Percentiles rank a stretch among this genome's conserved stretches.
Conservation (phyloP, 1,140 invertebrate genomes). For the Bombyx mandarina region DNA sequence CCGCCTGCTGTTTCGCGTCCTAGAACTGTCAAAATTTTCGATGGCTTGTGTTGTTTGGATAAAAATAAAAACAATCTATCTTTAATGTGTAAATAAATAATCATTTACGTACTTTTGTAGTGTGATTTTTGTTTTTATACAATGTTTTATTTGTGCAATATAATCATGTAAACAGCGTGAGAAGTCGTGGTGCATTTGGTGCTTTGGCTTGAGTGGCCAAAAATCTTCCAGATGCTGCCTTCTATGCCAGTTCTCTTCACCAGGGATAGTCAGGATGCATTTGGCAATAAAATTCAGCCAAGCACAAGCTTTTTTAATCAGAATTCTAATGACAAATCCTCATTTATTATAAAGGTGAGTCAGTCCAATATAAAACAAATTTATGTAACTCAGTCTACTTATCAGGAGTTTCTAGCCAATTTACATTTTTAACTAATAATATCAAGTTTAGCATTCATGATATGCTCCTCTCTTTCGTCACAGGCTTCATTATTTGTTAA, state of each 20-base stretch:
- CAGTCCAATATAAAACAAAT: slow-evolving; percentile 14
- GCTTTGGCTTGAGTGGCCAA: slow-evolving; percentile 17
- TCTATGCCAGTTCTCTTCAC: slow-evolving; percentile 69
- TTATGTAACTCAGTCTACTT: slow-evolving; percentile 11
- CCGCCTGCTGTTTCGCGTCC: slow-evolving; percentile 22
- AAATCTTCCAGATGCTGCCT: slow-evolving; percentile 68
- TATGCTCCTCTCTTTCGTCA: no score
- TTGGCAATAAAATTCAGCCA: slow-evolving; percentile 54
- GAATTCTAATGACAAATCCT: slow-evolving; percentile 34
- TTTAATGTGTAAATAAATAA: slow-evolving; percentile 15
- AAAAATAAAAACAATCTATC: slow-evolving; percentile 29
- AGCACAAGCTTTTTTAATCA: slow-evolving; percentile 47
- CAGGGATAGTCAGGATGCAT: slow-evolving; percentile 58
- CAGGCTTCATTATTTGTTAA: no score
- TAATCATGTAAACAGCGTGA: slow-evolving; percentile 29
- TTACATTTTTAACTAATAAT: no score
- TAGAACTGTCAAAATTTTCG: slow-evolving; percentile 41
- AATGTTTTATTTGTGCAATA: slow-evolving; percentile 21
- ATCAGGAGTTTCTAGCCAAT: not conserved
- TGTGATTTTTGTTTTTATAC: slow-evolving; percentile 15
- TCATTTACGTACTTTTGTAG: slow-evolving; percentile 18
- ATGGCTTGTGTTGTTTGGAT: slow-evolving; percentile 32
- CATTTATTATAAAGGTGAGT: slow-evolving; percentile 45
- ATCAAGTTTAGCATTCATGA: no score
- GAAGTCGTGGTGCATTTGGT: slow-evolving; percentile 23